Percentiles rank a stretch among this genome's conserved stretches.
Evolutionary conservation across 2,113 vertebrate genomes (phyloP).

Genomic region (Leptodactylus fuscus): DNA sequence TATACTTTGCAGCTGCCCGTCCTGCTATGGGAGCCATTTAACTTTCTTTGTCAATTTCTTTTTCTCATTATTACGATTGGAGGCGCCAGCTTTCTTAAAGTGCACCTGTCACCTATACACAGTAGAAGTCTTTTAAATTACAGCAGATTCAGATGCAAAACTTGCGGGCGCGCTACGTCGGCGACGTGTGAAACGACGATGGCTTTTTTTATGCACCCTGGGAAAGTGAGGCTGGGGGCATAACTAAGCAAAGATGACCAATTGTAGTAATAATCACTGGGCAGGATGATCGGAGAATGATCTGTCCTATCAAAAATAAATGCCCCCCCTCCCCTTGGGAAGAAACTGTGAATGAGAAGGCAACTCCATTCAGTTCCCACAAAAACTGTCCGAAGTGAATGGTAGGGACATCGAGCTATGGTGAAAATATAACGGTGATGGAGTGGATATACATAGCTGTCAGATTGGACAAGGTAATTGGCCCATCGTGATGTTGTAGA

Average conservation of each 20-base stretch:
- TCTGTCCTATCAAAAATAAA: background rate
- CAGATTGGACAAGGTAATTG: too few relatives aligned
- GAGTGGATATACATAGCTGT: too few relatives aligned
- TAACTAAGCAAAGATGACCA: background rate
- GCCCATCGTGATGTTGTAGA: background rate
- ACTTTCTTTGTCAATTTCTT: slow-evolving; percentile 25
- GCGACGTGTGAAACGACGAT: background rate
- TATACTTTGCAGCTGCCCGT: slow-evolving; percentile 7
- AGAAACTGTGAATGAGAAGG: too few relatives aligned
- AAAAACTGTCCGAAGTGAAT: too few relatives aligned
- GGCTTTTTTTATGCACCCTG: background rate
- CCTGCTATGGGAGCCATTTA: slow-evolving; percentile 20
- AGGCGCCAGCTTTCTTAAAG: slow-evolving; percentile 21
- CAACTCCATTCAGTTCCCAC: too few relatives aligned
- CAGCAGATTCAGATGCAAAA: slow-evolving; percentile 20
- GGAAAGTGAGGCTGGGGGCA: background rate
- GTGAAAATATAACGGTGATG: background rate
- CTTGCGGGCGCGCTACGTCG: background rate
- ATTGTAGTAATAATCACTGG: background rate
- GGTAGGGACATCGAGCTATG: too few relatives aligned
- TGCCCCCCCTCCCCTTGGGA: background rate
- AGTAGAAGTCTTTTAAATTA: background rate
- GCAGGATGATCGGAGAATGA: background rate
- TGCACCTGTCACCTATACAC: slow-evolving; percentile 20
- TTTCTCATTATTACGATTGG: slow-evolving; percentile 16